A percentile compares a stretch with the other conserved stretches of the same genome.
phyloP scores from a whole-genome alignment of 2,113 vertebrate species.

The Marmota monax region DNA sequence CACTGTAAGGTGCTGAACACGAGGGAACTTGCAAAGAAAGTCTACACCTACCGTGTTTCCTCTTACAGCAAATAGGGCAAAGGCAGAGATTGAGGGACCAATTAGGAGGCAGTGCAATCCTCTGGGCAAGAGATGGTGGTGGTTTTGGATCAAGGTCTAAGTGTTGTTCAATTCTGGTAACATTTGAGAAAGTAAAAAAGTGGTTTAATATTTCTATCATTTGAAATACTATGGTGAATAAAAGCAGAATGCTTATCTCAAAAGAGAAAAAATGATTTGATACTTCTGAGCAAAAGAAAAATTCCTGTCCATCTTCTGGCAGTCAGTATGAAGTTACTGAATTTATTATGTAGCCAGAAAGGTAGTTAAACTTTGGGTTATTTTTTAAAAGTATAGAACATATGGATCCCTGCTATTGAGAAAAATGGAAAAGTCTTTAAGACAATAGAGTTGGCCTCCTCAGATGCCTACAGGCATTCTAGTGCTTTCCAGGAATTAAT shows the following conservation, averaged over 20 bases:
- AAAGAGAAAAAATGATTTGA: neutral
- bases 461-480: neutral
- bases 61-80: neutral
- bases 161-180: neutral
- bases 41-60: neutral
- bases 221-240: neutral
- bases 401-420: neutral
- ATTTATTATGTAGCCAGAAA: neutral
- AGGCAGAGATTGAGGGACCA: neutral
- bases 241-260: neutral
- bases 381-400: neutral
- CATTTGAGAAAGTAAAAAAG: neutral
- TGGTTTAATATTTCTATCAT: neutral
- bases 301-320: neutral
- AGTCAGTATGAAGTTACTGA: neutral
- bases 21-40: neutral
- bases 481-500: neutral
- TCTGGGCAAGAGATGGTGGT: neutral
- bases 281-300: conserved; percentile 31
- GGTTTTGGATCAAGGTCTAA: neutral
- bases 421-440: neutral
- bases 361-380: neutral
- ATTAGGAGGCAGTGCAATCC: neutral
- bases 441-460: neutral
- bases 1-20: neutral